phyloP scores from a whole-genome alignment of 2,797 vertebrate genomes.

The Ibycter americanus region DNA sequence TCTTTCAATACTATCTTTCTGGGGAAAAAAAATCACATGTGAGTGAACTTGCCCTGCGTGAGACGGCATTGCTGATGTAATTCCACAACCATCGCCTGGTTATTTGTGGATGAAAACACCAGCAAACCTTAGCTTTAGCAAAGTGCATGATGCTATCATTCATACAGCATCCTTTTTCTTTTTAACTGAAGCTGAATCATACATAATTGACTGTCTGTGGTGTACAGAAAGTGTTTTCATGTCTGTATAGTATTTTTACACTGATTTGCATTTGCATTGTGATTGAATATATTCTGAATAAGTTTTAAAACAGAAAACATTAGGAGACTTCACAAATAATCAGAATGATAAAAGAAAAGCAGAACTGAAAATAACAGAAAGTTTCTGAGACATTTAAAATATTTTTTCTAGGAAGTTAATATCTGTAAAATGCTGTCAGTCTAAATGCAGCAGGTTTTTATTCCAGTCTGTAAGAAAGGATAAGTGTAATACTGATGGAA shows the following conservation, averaged over 20 bases:
- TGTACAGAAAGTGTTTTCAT: background rate
- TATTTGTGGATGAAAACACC: background rate
- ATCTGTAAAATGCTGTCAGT: background rate
- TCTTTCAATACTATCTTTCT: background rate
- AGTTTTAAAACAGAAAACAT: background rate
- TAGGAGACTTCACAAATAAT: background rate
- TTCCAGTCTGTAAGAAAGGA: background rate
- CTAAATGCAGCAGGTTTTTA: background rate
- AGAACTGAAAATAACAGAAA: background rate
- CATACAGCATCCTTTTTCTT: background rate
- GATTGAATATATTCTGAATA: background rate
- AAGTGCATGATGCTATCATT: background rate
- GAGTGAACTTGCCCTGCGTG: background rate
- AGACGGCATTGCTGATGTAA: background rate
- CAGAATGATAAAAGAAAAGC: background rate
- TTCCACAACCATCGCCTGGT: background rate
- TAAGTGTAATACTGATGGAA: background rate
- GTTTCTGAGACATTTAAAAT: background rate
- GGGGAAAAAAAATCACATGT: background rate
- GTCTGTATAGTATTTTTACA: background rate
- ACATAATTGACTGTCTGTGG: background rate
- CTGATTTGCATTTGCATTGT: background rate
- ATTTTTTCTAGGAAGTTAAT: background rate
- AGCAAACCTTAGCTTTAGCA: background rate
- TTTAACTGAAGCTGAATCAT: background rate